Evolutionary conservation across 2,797 vertebrate species (phyloP).

Genomic region (Rhodeus uyekii): DNA sequence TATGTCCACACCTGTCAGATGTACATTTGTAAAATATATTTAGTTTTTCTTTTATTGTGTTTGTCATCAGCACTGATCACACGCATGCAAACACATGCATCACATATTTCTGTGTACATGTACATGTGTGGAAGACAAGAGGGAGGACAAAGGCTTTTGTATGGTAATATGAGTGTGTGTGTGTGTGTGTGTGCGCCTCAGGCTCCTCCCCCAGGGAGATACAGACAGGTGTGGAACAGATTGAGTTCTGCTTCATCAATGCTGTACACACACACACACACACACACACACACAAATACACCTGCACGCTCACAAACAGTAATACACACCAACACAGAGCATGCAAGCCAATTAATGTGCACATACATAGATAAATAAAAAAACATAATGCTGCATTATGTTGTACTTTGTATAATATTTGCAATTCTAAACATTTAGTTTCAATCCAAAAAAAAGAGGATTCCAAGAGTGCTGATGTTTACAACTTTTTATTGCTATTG

Average conservation of each 20-base stretch:
- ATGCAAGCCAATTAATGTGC: neutral
- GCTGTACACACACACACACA: constrained; percentile 71
- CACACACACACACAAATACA: constrained; percentile 62
- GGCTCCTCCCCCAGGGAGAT: constrained; percentile 68
- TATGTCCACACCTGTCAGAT: neutral
- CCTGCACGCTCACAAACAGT: constrained; percentile 47
- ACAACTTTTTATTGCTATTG: neutral
- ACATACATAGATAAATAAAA: constrained; percentile 10
- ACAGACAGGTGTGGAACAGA: constrained; percentile 76
- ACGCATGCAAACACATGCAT: neutral
- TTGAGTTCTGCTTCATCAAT: constrained; percentile 76
- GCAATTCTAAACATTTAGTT: neutral
- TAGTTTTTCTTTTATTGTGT: neutral
- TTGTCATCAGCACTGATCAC: neutral
- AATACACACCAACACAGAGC: constrained; percentile 28
- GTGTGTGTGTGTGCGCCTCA: constrained; percentile 46
- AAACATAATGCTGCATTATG: neutral
- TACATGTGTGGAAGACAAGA: neutral
- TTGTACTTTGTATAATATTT: neutral
- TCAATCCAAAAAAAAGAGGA: neutral
- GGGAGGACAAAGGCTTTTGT: constrained; percentile 19
- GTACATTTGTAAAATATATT: neutral
- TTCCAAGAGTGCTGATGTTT: neutral
- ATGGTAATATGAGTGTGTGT: constrained; percentile 30
- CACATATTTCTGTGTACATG: neutral